These are phyloP conservation scores for Acanthoscelides obtectus DNA, from an alignment of 2,888 invertebrate genomes.

Conservation along the genomic window DNA sequence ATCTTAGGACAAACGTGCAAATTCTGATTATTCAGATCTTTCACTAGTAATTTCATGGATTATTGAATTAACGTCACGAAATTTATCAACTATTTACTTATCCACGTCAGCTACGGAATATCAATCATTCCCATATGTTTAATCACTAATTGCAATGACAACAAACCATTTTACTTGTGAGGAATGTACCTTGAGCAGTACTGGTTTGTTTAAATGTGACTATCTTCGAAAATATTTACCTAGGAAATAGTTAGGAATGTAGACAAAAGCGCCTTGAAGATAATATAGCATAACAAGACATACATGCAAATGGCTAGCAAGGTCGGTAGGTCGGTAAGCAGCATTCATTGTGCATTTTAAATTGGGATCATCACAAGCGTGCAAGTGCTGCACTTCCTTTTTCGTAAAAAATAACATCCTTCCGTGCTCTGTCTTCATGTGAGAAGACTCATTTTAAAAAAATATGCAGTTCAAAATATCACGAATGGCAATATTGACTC, in stretches of 20 bases:
- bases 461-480: too few relatives aligned
- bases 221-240: not conserved
- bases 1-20: too few relatives aligned
- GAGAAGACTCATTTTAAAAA: too few relatives aligned
- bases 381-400: not conserved
- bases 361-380: not conserved
- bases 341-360: not conserved
- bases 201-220: not conserved
- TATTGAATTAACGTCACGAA: too few relatives aligned
- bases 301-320: not conserved
- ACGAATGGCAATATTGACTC: too few relatives aligned
- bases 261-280: not conserved
- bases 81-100: too few relatives aligned
- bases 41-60: too few relatives aligned
- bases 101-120: too few relatives aligned
- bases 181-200: not conserved
- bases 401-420: not conserved
- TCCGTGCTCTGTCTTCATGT: too few relatives aligned
- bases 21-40: too few relatives aligned
- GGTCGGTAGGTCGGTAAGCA: not conserved
- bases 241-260: not conserved
- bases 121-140: not conserved
- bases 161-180: not conserved
- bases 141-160: not conserved
- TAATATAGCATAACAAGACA: not conserved